A percentile compares a stretch with the other conserved stretches of the same genome.
phyloP scores from a whole-genome alignment of 1,140 invertebrate species.

The Euura saliciscinereae region DNA sequence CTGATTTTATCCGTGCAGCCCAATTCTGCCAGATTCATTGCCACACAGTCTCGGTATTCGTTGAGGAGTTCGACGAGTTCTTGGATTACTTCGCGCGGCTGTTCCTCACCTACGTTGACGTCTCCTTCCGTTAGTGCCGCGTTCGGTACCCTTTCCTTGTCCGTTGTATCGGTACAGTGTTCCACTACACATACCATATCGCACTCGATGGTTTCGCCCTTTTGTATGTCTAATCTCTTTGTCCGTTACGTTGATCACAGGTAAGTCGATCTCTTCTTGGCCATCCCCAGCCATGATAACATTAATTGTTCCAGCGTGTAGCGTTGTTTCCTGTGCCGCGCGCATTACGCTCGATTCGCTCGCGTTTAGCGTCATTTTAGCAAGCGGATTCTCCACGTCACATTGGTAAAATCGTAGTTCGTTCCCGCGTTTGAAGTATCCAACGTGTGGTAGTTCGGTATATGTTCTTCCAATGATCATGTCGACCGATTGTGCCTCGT shows the following conservation, averaged over 20 bases:
- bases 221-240: background rate
- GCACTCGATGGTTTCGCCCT: background rate
- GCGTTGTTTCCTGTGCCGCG: background rate
- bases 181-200: background rate
- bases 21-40: constrained; percentile 18
- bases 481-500: constrained; percentile 15
- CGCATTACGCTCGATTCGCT: background rate
- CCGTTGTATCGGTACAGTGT: background rate
- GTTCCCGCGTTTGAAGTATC: background rate
- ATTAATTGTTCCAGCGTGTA: background rate
- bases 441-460: constrained; percentile 9
- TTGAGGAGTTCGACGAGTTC: constrained; percentile 23
- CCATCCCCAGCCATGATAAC: background rate
- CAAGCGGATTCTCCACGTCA: constrained; percentile 13
- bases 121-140: background rate
- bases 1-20: constrained; percentile 15
- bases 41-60: constrained; percentile 21
- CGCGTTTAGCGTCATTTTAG: background rate
- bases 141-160: background rate
- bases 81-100: background rate
- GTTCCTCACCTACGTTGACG: constrained; percentile 18
- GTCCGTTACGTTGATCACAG: background rate
- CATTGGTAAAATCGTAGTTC: constrained; percentile 25
- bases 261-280: background rate
- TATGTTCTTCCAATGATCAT: constrained; percentile 11